Base-by-base conservation (phyloP, 2,888 invertebrate species). In the Halictus quadricinctus region DNA sequence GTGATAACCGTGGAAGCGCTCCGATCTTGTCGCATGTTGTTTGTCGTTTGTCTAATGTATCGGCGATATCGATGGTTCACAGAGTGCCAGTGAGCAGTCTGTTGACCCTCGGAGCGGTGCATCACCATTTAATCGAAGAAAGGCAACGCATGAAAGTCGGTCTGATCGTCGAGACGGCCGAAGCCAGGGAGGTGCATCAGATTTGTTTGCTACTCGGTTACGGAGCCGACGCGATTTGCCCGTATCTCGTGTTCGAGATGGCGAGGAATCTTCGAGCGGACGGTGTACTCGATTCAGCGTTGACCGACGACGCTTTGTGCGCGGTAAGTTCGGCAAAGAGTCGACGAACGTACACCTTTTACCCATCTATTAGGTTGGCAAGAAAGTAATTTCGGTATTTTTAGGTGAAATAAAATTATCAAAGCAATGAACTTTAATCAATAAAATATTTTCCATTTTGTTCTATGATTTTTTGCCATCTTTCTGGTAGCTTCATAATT, bases 171-270 rank as follows among this genome's bases (percentile, higher is more conserved):
- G 99, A 99, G 95, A 98, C 99, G 0, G 99, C 98, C 2, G 99
- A 99, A 95, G 99, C 99, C 0, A 96, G 99, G 91, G 99, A 97
- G 92, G 98, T 99, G 0, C 99, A 99, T 94, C 99, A 99, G 93
- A 97, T 99, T 95, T 99, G 99, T 93, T 98, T 99, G 0, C 95
- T 99, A 46, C 96, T 99, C 58, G 99, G 98, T 91, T 99, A 98
- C 94, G 99, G 99, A 50, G 99, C 99, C 3, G 99, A 99, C 95
- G 99, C 98, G 0, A 98, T 99, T 90, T 99, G 99, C 91, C 99
- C 99, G 0, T 99, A 99, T 95, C 95, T 99, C 85, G 99, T 99
- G 4, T 98, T 99, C 95, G 99, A 99, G 95, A 96, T 99, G 90
- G 98, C 99, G 41, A 96, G 97, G 89, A 96, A 97, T 58, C 96